Evolutionary conservation across 64 coral and sea anemone genomes (phyloP), one percentile per base, ranked within the genome.

Genomic region (Dendronephthya gigantea): DNA sequence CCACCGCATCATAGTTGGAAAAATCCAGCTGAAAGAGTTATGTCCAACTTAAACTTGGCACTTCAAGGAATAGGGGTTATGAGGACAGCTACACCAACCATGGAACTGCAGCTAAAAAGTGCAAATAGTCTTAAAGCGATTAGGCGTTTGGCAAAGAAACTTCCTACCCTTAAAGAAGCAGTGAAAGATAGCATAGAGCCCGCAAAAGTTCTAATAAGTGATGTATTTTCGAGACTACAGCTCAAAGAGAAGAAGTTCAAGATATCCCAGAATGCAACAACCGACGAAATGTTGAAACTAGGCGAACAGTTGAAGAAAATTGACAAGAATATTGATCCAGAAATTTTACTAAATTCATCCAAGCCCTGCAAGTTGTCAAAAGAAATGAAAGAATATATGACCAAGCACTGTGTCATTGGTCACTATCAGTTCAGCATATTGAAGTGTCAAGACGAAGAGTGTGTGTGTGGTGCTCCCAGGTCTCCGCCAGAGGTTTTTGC

Each of bases 21-120:
- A 70, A 90, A 85, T 51, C 83, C 83, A 36, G 83, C 68, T 40
- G 70, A 90, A 76, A 32, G 82, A 38, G 74, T 50, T 30, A 83
- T 90, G 89, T 90, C 89, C 48, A 90, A 82, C 43, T 84, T 90
- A 35, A 90, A 90, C 66, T 82, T 90, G 34, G 89, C 83, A 49
- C 75, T 86, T 82, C 89, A 81, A 90, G 84, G 32, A 9, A 81
- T 82, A 82, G 72, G 89, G 58, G 72, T 90, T 35, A 86, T 90
- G 83, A 85, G 84, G 68, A 74, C 25, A 43, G 86, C 37, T 40
- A 90, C 89, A 66, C 6, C 51, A 58, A 58, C 51, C 0, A 9
- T 17, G 51, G 47, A 90, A 66, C 32, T 79, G 33, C 68, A 90
- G 25, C 75, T 90, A 45, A 90, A 81, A 83, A 48, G 33, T 69